Evolutionary conservation across 2,113 vertebrate genomes (phyloP), one percentile per base, ranked within the genome.

Genomic region (Poeciliopsis retropinna): DNA sequence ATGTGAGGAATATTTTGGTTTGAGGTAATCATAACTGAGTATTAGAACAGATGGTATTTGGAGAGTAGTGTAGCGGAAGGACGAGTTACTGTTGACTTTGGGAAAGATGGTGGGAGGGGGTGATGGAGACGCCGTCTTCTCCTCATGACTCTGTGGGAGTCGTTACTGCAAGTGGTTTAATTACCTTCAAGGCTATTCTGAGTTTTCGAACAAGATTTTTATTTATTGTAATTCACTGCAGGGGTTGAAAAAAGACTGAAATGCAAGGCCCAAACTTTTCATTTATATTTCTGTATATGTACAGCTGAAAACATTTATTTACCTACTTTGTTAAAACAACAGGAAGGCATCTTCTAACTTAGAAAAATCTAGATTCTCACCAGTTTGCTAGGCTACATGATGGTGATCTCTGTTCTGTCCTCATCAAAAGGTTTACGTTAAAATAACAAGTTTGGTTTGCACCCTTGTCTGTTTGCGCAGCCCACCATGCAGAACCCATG

Each of bases 181-280:
- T 92, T 91, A 90, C 75, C 87, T 82, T 78, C 70, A 64, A 73
- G 71, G 54, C 73, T 89, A 91, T 92, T 90, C 89, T 90, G 86
- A 85, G 85, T 79, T 90, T 87, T 82, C 86, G 88, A 89, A 84
- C 83, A 85, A 72, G 82, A 65, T 14, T 3, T 15, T 81, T 79
- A 77, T 86, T 87, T 81, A 78, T 75, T 84, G 82, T 87, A 88
- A 91, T 88, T 91, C 86, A 70, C 72, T 78, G 76, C 78, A 79
- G 81, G 81, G 82, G 72, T 83, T 64, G 64, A 39, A 31, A 67
- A 70, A 65, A 73, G 82, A 83, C 25, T 63, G 73, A 78, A 68
- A 76, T 47, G 64, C 61, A 60, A 78, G 27, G 62, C 60, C 54
- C 70, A 9, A 62, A 14, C 51, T 65, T 85, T 41, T 75, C 70